phyloP scores from a whole-genome alignment of 2,797 vertebrate genomes.

The Uromys caudimaculatus region DNA sequence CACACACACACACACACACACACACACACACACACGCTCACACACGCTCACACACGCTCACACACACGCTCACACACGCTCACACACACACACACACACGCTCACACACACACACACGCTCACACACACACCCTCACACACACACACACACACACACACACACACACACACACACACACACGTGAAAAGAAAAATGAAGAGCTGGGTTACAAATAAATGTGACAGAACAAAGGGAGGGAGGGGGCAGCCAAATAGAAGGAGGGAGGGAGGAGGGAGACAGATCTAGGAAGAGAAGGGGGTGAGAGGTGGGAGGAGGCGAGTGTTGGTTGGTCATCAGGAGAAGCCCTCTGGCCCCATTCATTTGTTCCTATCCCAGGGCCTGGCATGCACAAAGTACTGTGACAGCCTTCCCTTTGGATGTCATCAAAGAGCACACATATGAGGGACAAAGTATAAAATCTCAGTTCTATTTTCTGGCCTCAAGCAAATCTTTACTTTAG shows the following conservation, averaged over 20 bases:
- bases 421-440: background rate
- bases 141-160: too few relatives aligned
- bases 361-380: background rate
- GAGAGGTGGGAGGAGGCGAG: background rate
- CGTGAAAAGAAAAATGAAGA: background rate
- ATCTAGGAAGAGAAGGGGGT: background rate
- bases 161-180: background rate
- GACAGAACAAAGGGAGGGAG: background rate
- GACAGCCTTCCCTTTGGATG: background rate
- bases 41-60: background rate
- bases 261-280: background rate
- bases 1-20: too few relatives aligned
- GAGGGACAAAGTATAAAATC: background rate
- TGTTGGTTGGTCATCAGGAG: background rate
- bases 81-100: background rate
- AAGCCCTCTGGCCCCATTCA: background rate
- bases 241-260: background rate
- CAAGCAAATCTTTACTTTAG: background rate
- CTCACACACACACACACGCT: too few relatives aligned
- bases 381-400: background rate
- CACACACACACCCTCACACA: too few relatives aligned
- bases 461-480: background rate
- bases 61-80: too few relatives aligned
- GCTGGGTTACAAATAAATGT: background rate
- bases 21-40: too few relatives aligned